These are phyloP conservation scores for Pelecanoides urinatrix DNA, from an alignment of 2,113 vertebrate genomes.

Conservation along the genomic window DNA sequence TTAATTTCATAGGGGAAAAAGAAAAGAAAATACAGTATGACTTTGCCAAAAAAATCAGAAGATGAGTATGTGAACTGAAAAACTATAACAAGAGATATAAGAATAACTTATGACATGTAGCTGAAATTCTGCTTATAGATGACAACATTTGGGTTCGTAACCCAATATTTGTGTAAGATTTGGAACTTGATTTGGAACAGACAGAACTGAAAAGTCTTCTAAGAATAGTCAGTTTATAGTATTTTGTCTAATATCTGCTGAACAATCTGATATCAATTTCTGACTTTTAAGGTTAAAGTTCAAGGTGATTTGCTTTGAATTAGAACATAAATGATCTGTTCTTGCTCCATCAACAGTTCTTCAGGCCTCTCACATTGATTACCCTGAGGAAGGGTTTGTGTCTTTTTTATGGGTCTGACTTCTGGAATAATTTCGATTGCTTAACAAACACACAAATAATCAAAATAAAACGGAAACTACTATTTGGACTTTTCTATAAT, in stretches of 20 bases:
- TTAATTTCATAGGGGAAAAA: background rate
- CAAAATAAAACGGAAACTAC: background rate
- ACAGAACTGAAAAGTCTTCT: background rate
- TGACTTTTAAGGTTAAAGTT: background rate
- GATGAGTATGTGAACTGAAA: background rate
- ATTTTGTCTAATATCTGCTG: background rate
- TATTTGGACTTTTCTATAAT: background rate
- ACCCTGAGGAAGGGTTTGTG: background rate
- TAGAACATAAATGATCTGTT: background rate
- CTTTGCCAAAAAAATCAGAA: background rate
- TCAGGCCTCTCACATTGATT: background rate
- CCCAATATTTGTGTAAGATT: background rate
- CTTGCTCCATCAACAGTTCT: background rate
- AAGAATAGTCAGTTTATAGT: background rate
- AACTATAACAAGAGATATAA: background rate
- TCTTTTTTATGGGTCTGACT: background rate
- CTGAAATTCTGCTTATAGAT: background rate
- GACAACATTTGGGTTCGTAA: background rate
- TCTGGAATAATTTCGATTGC: background rate
- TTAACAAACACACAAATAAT: background rate
- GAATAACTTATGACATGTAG: background rate
- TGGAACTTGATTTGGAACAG: background rate
- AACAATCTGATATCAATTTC: background rate
- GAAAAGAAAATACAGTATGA: background rate
- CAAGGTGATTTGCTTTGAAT: background rate